phyloP scores from a whole-genome alignment of 2,113 vertebrate genomes.

The Piaya cayana region DNA sequence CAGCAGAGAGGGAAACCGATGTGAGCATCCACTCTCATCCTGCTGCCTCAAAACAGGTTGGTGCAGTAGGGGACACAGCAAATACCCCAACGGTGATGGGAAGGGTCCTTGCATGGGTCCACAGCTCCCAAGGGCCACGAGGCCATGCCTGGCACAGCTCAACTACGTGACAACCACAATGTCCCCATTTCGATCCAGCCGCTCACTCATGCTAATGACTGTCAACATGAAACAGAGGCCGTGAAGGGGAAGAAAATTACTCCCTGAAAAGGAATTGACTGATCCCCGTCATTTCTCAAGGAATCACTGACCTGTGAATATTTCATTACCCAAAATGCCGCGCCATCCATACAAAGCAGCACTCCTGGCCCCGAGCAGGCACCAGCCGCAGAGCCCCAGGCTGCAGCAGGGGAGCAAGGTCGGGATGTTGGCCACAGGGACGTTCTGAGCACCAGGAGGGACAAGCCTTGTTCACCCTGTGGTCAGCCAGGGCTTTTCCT shows the following conservation, averaged over 20 bases:
- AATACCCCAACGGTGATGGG: accelerated
- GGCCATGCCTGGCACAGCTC: neutral
- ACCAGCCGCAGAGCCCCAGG: neutral
- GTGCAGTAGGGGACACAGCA: neutral
- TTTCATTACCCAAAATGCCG: constrained; percentile 93
- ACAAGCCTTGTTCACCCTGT: accelerated
- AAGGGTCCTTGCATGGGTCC: neutral
- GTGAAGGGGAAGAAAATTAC: constrained; percentile 86
- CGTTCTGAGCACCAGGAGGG: neutral
- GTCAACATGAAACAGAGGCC: constrained; percentile 83
- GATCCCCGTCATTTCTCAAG: constrained; percentile 93
- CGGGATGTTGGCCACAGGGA: accelerated
- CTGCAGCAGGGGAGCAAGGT: neutral
- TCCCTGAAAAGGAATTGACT: constrained; percentile 95
- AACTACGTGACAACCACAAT: neutral
- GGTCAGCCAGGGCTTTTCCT: neutral
- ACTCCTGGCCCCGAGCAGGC: neutral
- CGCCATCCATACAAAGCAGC: constrained; percentile 85
- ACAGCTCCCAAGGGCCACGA: neutral
- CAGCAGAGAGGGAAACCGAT: neutral
- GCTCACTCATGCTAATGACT: constrained; percentile 83
- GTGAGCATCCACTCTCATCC: accelerated
- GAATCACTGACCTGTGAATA: constrained; percentile 86
- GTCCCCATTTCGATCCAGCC: constrained; percentile 1
- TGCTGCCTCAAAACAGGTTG: accelerated